Evolutionary conservation across 1,140 invertebrate genomes (phyloP).

Genomic region (Heliothis virescens): DNA sequence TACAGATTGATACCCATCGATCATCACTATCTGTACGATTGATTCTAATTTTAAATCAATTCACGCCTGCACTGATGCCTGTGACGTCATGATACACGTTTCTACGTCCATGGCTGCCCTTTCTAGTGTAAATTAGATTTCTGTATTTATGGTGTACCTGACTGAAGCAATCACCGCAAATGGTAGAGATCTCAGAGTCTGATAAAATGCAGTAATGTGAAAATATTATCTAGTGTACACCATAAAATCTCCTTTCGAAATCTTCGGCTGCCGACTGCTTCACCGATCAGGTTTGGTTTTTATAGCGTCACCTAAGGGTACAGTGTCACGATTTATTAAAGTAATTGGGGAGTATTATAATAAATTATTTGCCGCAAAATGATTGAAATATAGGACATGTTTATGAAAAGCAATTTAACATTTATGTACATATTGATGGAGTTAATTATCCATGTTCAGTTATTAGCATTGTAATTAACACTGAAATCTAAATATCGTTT

Average conservation of each 20-base stretch:
- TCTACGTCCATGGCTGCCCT: constrained; percentile 14
- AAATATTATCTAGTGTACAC: constrained; percentile 45
- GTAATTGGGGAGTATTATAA: constrained; percentile 21
- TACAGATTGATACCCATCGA: constrained; percentile 46
- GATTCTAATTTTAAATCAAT: constrained; percentile 44
- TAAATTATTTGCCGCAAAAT: background rate
- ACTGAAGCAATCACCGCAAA: constrained; percentile 41
- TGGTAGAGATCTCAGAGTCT: constrained; percentile 36
- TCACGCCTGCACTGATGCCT: constrained; percentile 46
- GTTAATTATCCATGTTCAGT: constrained; percentile 25
- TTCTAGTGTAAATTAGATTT: constrained; percentile 40
- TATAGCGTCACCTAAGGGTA: constrained; percentile 41
- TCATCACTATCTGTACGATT: constrained; percentile 41
- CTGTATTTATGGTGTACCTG: constrained; percentile 38
- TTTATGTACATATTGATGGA: background rate
- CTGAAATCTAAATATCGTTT: constrained; percentile 6
- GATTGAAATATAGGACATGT: constrained; percentile 21
- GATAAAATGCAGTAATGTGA: constrained; percentile 44
- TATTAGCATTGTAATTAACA: constrained; percentile 18
- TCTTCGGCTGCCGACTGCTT: constrained; percentile 34
- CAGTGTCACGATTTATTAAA: constrained; percentile 34
- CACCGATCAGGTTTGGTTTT: constrained; percentile 41
- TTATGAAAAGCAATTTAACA: constrained; percentile 20
- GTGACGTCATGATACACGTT: constrained; percentile 26
- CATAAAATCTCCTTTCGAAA: constrained; percentile 46